These are phyloP conservation scores for Speoplatyrhinus poulsoni DNA, from an alignment of 2,113 vertebrate species.

Conservation along the genomic window DNA sequence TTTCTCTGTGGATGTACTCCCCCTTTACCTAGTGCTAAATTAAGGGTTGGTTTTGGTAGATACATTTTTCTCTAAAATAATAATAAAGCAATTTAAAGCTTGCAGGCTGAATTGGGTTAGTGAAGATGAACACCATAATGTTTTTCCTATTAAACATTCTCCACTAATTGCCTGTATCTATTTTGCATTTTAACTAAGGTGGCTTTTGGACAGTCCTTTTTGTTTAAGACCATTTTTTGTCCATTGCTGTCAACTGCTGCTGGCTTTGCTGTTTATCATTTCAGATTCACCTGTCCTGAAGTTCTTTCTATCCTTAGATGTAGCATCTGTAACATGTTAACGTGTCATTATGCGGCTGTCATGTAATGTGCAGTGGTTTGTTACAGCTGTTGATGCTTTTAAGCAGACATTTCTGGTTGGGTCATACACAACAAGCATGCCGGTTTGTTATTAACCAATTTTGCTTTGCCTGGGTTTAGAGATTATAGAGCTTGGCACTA, in stretches of 20 bases:
- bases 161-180: slow-evolving; percentile 51
- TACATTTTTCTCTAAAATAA: slow-evolving; percentile 48
- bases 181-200: slow-evolving; percentile 29
- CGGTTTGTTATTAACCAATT: slow-evolving; percentile 27
- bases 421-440: not conserved
- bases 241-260: slow-evolving; percentile 30
- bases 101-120: not conserved
- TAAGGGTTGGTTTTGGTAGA: slow-evolving; percentile 57
- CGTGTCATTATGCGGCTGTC: not conserved
- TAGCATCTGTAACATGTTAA: not conserved
- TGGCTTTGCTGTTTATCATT: slow-evolving; percentile 47
- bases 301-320: slow-evolving; percentile 8
- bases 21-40: slow-evolving; percentile 39
- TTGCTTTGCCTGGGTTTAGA: slow-evolving; percentile 1
- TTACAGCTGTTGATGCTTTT: slow-evolving; percentile 2
- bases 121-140: not conserved
- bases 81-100: not conserved
- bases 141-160: not conserved
- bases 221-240: slow-evolving; percentile 19
- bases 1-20: slow-evolving; percentile 48
- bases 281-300: slow-evolving; percentile 9
- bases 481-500: slow-evolving; percentile 5
- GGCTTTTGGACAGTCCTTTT: slow-evolving; percentile 40
- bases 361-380: slow-evolving; percentile 17
- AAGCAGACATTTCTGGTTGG: slow-evolving; percentile 11